Evolutionary conservation across 64 coral and sea anemone genomes (phyloP), one percentile per base, ranked within the genome.

Genomic region (Actinia equina): DNA sequence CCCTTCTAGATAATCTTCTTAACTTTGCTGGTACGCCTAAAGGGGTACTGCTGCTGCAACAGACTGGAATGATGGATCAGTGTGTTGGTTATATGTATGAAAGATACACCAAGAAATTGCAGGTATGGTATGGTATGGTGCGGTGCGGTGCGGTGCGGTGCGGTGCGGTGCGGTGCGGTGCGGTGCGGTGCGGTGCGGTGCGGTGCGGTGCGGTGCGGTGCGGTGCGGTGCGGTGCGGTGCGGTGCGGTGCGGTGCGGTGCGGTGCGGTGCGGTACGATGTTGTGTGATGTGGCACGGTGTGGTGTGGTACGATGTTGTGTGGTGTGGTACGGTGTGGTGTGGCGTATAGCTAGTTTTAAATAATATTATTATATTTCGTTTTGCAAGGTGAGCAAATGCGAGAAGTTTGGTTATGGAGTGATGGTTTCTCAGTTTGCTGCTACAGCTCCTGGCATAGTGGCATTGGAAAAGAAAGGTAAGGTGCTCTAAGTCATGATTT

Each of bases 341-440:
- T 2, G 6, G 55, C 2, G 55, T 57, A 57, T 57, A 57, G 11
- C 55, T 57, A 22, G 4, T 49, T 49, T 49, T 49, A 49, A 49
- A 1, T 19, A 65, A n/a, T 60, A 30, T 25, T 84, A 41, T 77
- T 6, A 13, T 83, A 55, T 43, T 56, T 57, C 11, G n/a, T 65
- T 77, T 83, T 79, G 30, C 45, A 25, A 99, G 97, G 97, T 99
- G 45, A 99, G 97, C 78, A 99, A 99, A 56, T 99, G 97, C 86
- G 97, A 99, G 43, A 99, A 99, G 91, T 99, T 99, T 82, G 97
- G 97, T 43, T 99, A 99, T 49, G 97, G 97, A 2, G 93, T 99
- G n/a, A 99, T 99, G 97, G 97, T 94, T 7, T 92, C 93, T 15
- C 97, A 99, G 67, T 95, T 99, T 79, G 97, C 97, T 64, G 93